Base-by-base conservation (phyloP, 2,113 vertebrate species). In the Nycticorax nycticorax region DNA sequence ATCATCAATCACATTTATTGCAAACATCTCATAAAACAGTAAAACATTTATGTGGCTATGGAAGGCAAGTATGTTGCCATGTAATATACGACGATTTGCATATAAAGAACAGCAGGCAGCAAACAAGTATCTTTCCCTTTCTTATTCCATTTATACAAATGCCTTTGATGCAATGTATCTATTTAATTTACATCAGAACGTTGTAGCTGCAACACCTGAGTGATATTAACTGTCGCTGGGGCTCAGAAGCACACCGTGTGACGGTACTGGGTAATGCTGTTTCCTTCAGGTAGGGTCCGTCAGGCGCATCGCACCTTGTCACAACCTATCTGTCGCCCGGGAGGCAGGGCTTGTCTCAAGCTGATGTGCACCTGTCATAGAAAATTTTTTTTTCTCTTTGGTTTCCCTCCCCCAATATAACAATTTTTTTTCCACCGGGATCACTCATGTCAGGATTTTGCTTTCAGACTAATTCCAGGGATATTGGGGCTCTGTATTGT, bases 1-100 rank as follows among this genome's bases (percentile, higher is more conserved):
- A 98, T 97, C 96, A 97, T 98, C 97, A 96, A 97, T 98, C 97
- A 98, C 93, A 96, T 98, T 98, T 98, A 98, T 98, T 98, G 97
- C 97, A 97, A 98, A 95, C 92, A 98, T 98, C 97, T 98, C 96
- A 97, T 98, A 97, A 97, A 97, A 95, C 69, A 96, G 92, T 96
- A 98, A 98, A 98, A 96, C 84, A 82, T 97, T 98, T 98, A 98
- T 98, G 95, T 91, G 94, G 88, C 94, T 97, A 77, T 94, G 82
- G 92, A 97, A 97, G 57, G 92, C 95, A 97, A 96, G 74, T 96
- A 94, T 96, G 94, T 96, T 97, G 82, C 95, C 95, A 63, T 96
- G 95, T 96, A 97, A 98, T 97, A 92, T 96, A 93, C 89, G 87
- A 96, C 95, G 90, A 98, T 97, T 98, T 98, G 97, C 97, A 98